Evolutionary conservation across 2,113 vertebrate species (phyloP), one percentile per base, ranked within the genome.

Genomic region (Pachyramphus minor): DNA sequence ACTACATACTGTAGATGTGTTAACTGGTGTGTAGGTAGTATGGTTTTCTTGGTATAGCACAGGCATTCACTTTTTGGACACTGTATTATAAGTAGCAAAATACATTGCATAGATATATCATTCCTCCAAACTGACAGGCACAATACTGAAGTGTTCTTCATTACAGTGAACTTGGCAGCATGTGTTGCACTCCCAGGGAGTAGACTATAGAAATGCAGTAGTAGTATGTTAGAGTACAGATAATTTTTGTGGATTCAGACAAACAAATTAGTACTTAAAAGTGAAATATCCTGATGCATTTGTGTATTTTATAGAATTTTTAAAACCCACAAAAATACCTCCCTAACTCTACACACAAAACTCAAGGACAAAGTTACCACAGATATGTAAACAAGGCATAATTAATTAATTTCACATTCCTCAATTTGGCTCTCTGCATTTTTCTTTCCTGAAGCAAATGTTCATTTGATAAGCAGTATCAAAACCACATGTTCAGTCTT

Each of bases 91-190:
- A 84, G 52, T 93, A 86, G 84, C 62, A 79, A 87, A 63, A 31
- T 11, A 44, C 5, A 75, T 95, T 94, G 96, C 95, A 97, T 67
- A 95, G 94, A 74, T 85, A 73, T 63, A 52, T 80, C 12, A 23
- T 52, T 91, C 81, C 87, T 93, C 68, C 71, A 49, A 15, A 69
- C 25, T 19, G 68, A 77, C 76, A 94, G 93, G 96, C 95, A 96
- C 81, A 21, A 84, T 6, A 82, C 87, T 60, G 31, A 35, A 81
- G 67, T 80, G 35, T 82, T 94, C 56, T 59, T 78, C 68, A 4
- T 63, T 50, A 96, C 47, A 94, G 81, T 31, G 39, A 84, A 52
- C 63, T 85, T 87, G 82, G 90, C 92, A 96, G 96, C 59, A 42
- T 9, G 42, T 74, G 63, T 47, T 71, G 59, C 42, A n/a, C n/a